Conservation (phyloP, 92 coral and sea anemone genomes). For the Porites divaricata region DNA sequence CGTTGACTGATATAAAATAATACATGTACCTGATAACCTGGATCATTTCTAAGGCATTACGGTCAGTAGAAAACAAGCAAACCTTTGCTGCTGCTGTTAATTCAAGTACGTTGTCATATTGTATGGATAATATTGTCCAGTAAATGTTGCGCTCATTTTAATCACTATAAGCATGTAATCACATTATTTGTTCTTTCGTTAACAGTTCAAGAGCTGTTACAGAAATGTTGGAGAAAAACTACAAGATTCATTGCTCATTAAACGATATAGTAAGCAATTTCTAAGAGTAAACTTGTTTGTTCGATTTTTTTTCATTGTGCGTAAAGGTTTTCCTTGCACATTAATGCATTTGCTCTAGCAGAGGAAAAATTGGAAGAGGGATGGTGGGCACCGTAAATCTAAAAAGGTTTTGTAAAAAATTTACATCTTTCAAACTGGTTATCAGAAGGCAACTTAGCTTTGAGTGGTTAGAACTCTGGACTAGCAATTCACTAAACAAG, state of each 20-base stretch:
- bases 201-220: slow-evolving; percentile 86
- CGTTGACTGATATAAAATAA: too few relatives aligned
- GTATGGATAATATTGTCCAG: too few relatives aligned
- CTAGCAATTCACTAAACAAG: too few relatives aligned
- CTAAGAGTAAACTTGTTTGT: not conserved
- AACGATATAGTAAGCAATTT: slow-evolving; percentile 83
- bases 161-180: too few relatives aligned
- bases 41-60: too few relatives aligned
- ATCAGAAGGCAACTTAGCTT: not conserved
- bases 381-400: not conserved
- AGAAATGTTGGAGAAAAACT: slow-evolving; percentile 96
- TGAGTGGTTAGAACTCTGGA: too few relatives aligned
- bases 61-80: too few relatives aligned
- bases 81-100: too few relatives aligned
- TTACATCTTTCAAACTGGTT: not conserved
- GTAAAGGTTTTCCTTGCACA: not conserved
- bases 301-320: not conserved
- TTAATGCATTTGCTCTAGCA: not conserved
- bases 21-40: too few relatives aligned
- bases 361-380: not conserved
- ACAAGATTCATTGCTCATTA: slow-evolving; percentile 97
- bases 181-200: not conserved
- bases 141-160: too few relatives aligned
- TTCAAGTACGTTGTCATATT: too few relatives aligned
- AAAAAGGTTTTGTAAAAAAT: too few relatives aligned